Evolutionary conservation across 1,140 invertebrate species (phyloP), one percentile per base, ranked within the genome.

Genomic region (Cyphomyrmex costatus): DNA sequence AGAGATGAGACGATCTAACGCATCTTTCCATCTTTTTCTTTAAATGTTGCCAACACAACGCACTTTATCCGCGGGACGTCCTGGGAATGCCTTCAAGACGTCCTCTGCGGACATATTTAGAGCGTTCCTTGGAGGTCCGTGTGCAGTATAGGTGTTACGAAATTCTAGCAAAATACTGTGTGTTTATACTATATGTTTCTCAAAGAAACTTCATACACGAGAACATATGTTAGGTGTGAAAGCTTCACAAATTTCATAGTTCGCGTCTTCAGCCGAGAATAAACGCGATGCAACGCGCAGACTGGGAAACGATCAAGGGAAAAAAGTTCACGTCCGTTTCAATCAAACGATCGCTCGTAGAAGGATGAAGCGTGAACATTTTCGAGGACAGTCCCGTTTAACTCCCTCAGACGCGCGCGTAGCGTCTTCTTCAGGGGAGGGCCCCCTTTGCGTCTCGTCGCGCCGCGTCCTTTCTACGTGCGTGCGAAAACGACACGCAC

Each of bases 321-420:
- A 63, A 33, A 3, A n/a, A 33, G 46, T 24, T 68, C 19, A 19
- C 42, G 6, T 5, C 14, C 5, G 33, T 24, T 74, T 60, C 63
- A 19, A 36, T 36, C 8, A 33, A 63, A 63, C 27, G 30, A 24
- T 36, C 21, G 2, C n/a, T 24, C 27, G 42, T 19, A n/a, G 10
- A 68, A 53, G 46, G n/a, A 68, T 56, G 42, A 61, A 24, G 36
- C n/a, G 42, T 21, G 77, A n/a, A 56, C 56, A 51, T 53, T 53
- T 80, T 33, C 10, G 27, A 70, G 46, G 46, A 16, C 63, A 36
- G 77, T 61, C 21, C 77, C 77, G 61, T 79, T 79, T 24, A n/a
- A 68, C 46, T 70, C n/a, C 14, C 12, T 33, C 30, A 3, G 63
- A 27, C n/a, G 30, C 36, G n/a, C 27, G 16, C 21, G 49, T 24